Evolutionary conservation across 2,113 vertebrate genomes (phyloP).

Genomic region (Cottus gobio): DNA sequence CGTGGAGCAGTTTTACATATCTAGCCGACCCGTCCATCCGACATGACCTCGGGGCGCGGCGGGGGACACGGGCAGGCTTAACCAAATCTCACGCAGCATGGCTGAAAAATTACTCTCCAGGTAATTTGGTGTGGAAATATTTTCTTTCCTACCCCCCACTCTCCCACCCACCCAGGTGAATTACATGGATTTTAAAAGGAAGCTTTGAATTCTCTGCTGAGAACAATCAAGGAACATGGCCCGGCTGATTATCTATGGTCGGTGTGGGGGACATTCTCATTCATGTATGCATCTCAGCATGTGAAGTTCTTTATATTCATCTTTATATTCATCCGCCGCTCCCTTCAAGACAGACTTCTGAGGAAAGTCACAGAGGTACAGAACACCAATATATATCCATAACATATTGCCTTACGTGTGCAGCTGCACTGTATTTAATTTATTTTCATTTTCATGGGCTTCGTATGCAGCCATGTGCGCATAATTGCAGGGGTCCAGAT

Average conservation of each 20-base stretch:
- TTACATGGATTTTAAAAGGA: conserved; percentile 79
- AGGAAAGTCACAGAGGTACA: conserved; percentile 56
- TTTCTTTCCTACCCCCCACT: background rate
- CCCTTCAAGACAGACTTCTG: conserved; percentile 61
- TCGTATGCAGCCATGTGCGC: background rate
- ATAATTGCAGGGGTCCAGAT: background rate
- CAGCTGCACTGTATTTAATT: conserved; percentile 25
- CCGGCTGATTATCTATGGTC: conserved; percentile 80
- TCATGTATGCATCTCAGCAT: conserved; percentile 80
- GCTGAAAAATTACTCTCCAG: conserved; percentile 75
- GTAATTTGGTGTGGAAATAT: conserved; percentile 68
- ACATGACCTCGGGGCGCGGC: conserved; percentile 66
- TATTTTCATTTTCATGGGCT: conserved; percentile 27
- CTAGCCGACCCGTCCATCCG: conserved; percentile 75
- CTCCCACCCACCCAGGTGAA: conserved; percentile 75
- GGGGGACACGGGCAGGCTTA: conserved; percentile 68
- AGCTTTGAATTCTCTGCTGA: conserved; percentile 82
- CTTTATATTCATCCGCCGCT: conserved; percentile 67
- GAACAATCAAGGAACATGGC: conserved; percentile 83
- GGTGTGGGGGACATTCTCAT: conserved; percentile 79
- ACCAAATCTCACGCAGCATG: conserved; percentile 76
- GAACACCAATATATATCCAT: conserved; percentile 33
- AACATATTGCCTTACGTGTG: conserved; percentile 26
- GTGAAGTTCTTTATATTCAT: conserved; percentile 70
- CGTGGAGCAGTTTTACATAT: conserved; percentile 80